Evolutionary conservation across 2,888 invertebrate species (phyloP).

Genomic region (Microctonus brassicae): DNA sequence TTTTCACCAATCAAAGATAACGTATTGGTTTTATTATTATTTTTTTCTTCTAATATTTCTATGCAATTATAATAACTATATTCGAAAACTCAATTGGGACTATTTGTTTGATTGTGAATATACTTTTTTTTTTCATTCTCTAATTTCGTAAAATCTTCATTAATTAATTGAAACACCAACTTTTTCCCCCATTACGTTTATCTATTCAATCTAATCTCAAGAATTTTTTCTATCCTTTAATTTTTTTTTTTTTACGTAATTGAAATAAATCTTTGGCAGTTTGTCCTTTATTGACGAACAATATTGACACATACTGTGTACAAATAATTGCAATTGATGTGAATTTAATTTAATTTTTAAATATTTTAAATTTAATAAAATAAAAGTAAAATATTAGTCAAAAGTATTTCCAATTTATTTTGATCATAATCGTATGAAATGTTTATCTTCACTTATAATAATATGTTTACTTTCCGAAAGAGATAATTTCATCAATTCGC

Average conservation of each 20-base stretch:
- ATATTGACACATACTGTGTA: constrained; percentile 1
- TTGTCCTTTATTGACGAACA: not conserved
- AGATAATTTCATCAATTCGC: not conserved
- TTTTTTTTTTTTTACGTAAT: constrained; percentile 1
- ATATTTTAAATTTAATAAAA: not conserved
- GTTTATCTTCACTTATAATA: not conserved
- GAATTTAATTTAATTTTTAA: not conserved
- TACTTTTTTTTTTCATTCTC: not conserved
- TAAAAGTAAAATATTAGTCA: not conserved
- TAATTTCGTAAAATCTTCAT: constrained; percentile 2
- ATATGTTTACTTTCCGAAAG: not conserved
- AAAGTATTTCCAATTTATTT: not conserved
- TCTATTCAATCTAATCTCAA: constrained; percentile 13
- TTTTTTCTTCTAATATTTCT: constrained; percentile 1
- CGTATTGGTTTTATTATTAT: not conserved
- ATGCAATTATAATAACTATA: constrained; percentile 9
- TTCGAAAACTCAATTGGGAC: constrained; percentile 20
- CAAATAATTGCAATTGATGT: not conserved
- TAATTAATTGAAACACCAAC: constrained; percentile 16
- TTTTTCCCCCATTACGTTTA: not conserved
- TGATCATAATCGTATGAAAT: not conserved
- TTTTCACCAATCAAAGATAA: constrained; percentile 14
- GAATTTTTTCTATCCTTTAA: constrained; percentile 1
- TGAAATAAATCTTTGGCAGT: constrained; percentile 36
- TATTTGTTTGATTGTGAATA: constrained; percentile 18